Base-by-base conservation (phyloP, 1,140 invertebrate genomes). In the Drosophila pandora region DNA sequence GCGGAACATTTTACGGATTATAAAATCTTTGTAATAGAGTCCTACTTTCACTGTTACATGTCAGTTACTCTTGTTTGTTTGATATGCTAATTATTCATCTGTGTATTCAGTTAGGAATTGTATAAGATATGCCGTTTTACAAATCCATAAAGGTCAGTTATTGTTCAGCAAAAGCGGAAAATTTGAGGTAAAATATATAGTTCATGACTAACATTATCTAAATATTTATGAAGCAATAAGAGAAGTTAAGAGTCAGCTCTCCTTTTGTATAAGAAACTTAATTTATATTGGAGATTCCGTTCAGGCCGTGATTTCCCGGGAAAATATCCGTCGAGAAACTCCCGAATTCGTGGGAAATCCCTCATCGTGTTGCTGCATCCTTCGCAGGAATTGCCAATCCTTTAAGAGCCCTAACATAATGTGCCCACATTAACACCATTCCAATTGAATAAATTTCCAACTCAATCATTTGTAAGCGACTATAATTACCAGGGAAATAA, bases 371-470 rank as follows among this genome's bases (percentile, higher is more conserved):
- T 0, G 13, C 37, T 0, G 21, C 37, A 43, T 79, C 83, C 83
- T 88, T 79, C 71, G 50, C 68, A 50, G 75, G 63, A 82, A 88
- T 70, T 25, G 79, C 79, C 83, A 87, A 88, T 87, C 79, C 83
- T 87, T 83, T 76, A 39, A 48, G 39, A 37, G 28, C 45, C 48
- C 64, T 59, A 53, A 63, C 76, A 88, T 88, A 88, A 88, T 88
- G 84, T 88, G 76, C 83, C 83, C 83, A 88, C 84, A 88, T 88
- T 88, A 89, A 88, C 83, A 70, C 45, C 64, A 49, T 10, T 28
- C 32, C 28, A 55, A 43, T 48, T 12, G 13, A 25, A 62, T 32
- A 56, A 23, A 21, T 5, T 47, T 54, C 10, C 12, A 30, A 21
- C 21, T 32, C 50, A 49, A 69, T 57, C 34, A 70, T 70, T 70